Conservation (phyloP, 2,113 vertebrate species). For the Caranx ignobilis region DNA sequence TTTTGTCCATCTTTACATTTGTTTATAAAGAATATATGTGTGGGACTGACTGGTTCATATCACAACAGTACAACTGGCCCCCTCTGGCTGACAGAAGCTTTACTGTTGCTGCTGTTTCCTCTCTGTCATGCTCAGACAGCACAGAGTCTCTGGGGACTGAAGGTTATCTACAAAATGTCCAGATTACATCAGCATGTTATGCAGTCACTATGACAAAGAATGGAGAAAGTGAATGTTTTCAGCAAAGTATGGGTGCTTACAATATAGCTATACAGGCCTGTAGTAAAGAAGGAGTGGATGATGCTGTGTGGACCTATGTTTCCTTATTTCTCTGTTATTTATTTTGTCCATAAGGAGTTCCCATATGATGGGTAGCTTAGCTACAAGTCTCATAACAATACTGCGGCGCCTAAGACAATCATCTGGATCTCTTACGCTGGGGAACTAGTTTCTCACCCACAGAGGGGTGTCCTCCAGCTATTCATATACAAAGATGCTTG, state of each 20-base stretch:
- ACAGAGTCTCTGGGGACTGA: slow-evolving; percentile 43
- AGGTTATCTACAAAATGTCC: slow-evolving; percentile 38
- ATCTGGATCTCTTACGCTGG: slow-evolving; percentile 85
- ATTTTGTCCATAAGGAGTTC: slow-evolving; percentile 78
- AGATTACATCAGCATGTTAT: slow-evolving; percentile 47
- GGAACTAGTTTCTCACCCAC: slow-evolving; percentile 85
- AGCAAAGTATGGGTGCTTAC: slow-evolving; percentile 46
- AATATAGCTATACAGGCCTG: slow-evolving; percentile 12
- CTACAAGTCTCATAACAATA: slow-evolving; percentile 86
- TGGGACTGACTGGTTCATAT: slow-evolving; percentile 48
- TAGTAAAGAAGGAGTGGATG: slow-evolving; percentile 32
- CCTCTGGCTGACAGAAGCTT: slow-evolving; percentile 35
- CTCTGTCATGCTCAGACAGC: slow-evolving; percentile 58
- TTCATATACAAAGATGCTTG: slow-evolving; percentile 84
- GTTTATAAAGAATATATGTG: slow-evolving; percentile 49
- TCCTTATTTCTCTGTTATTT: slow-evolving; percentile 33
- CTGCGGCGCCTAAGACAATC: slow-evolving; percentile 94
- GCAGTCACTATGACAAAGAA: slow-evolving; percentile 24
- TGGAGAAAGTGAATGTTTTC: slow-evolving; percentile 5
- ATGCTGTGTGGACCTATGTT: slow-evolving; percentile 44
- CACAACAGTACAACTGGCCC: slow-evolving; percentile 37
- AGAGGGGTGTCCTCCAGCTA: slow-evolving; percentile 87
- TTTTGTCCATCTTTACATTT: slow-evolving; percentile 21
- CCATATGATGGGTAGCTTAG: slow-evolving; percentile 89
- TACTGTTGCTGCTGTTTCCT: slow-evolving; percentile 37